Base-by-base conservation (phyloP, 1,140 invertebrate genomes). In the Drosophila nannoptera region DNA sequence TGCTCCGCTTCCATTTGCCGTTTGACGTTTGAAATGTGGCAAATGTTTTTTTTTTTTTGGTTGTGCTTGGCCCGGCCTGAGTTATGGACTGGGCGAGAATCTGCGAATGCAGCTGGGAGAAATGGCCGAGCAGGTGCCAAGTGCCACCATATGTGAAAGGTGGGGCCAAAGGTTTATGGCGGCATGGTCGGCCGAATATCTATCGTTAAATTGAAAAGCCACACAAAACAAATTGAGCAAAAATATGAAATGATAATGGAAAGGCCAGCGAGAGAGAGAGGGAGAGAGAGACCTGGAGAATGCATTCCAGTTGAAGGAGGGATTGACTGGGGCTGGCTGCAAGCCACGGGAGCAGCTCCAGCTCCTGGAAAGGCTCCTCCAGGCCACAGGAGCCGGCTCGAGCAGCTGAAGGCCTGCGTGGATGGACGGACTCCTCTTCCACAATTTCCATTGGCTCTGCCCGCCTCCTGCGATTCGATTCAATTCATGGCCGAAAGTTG, bases 401-500 rank as follows among this genome's bases (percentile, higher is more conserved):
- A n/a, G n/a, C n/a, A n/a, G n/a, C n/a, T n/a, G n/a, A n/a, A n/a
- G n/a, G n/a, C n/a, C n/a, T n/a, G n/a, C n/a, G n/a, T n/a, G n/a
- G n/a, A n/a, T n/a, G n/a, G n/a, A n/a, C n/a, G n/a, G n/a, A n/a
- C n/a, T n/a, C n/a, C n/a, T n/a, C n/a, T n/a, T n/a, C n/a, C n/a
- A n/a, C n/a, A 9, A 29, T 56, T 52, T 38, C 22, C 29, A 14
- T 40, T 62, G 31, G 40, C 16, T 45, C 12, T 33, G 31, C 32
- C 38, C 33, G 11, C 4, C 49, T 14, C 55, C 46, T 29, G 33
- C 48, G 59, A 70, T 70, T 77, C 46, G 76, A 77, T 81, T 77
- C 64, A 61, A 59, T 78, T 80, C 61, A 56, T 62, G 49, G 54
- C 49, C 53, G 46, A 62, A 80, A 64, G 65, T 84, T 86, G 77